A percentile compares a stretch with the other conserved stretches of the same genome.
Evolutionary conservation across 2,113 vertebrate genomes (phyloP).

Genomic region (Perccottus glenii): DNA sequence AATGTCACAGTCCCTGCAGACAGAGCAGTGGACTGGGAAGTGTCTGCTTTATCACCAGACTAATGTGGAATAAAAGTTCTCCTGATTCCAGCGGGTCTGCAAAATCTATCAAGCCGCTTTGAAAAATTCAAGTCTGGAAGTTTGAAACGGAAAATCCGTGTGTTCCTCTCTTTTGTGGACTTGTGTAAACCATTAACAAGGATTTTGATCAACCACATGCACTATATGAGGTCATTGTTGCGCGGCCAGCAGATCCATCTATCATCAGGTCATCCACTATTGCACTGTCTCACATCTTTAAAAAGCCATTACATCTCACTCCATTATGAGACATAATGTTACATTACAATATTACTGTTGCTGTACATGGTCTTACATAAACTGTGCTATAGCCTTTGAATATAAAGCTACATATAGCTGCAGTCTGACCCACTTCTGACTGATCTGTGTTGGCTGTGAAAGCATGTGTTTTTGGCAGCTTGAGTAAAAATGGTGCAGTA

Average conservation of each 20-base stretch:
- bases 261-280: slow-evolving; percentile 35
- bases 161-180: not conserved
- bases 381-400: not conserved
- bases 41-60: no score
- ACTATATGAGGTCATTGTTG: slow-evolving; percentile 7
- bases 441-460: slow-evolving; percentile 15
- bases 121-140: not conserved
- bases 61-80: not conserved
- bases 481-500: slow-evolving; percentile 29
- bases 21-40: no score
- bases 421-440: slow-evolving; percentile 25
- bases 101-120: not conserved
- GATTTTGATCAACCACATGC: not conserved
- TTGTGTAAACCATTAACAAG: not conserved
- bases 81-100: not conserved
- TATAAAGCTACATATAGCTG: slow-evolving; percentile 14
- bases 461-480: slow-evolving; percentile 5
- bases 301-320: slow-evolving; percentile 9
- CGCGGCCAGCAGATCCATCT: slow-evolving; percentile 30
- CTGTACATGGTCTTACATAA: slow-evolving; percentile 29
- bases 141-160: not conserved
- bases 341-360: slow-evolving; percentile 25
- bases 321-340: slow-evolving; percentile 20
- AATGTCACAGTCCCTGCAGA: no score
- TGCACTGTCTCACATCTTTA: not conserved